Evolutionary conservation across 2,797 vertebrate species (phyloP).

Genomic region (Loris lydekkerianus): DNA sequence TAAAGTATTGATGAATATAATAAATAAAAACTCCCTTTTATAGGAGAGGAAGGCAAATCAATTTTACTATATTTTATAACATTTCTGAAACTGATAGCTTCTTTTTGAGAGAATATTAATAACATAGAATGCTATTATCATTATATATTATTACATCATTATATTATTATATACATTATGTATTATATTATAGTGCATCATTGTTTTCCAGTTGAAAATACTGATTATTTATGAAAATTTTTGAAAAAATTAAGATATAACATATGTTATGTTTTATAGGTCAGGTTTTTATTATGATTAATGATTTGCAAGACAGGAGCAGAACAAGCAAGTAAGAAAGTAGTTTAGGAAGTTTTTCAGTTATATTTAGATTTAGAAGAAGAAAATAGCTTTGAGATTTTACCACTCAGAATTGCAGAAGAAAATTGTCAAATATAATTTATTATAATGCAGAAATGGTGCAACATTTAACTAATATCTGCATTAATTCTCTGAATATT

Average conservation of each 20-base stretch:
- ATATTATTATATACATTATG: neutral
- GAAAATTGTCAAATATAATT: neutral
- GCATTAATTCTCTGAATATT: neutral
- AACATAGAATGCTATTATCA: neutral
- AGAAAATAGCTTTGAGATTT: neutral
- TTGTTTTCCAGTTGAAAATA: neutral
- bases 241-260: neutral
- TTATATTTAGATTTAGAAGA: conserved; percentile 5
- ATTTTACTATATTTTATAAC: conserved; percentile 2
- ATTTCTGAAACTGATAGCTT: neutral
- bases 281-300: conserved; percentile 34
- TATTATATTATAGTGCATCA: neutral
- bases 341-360: neutral
- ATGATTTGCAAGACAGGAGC: neutral
- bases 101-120: neutral
- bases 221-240: neutral
- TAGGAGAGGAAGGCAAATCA: neutral
- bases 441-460: neutral
- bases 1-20: neutral
- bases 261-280: neutral
- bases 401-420: neutral
- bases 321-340: neutral
- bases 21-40: neutral
- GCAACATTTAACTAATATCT: neutral
- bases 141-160: neutral